These are phyloP conservation scores for Drosophila insularis DNA, from an alignment of 1,140 invertebrate genomes.

Conservation along the genomic window DNA sequence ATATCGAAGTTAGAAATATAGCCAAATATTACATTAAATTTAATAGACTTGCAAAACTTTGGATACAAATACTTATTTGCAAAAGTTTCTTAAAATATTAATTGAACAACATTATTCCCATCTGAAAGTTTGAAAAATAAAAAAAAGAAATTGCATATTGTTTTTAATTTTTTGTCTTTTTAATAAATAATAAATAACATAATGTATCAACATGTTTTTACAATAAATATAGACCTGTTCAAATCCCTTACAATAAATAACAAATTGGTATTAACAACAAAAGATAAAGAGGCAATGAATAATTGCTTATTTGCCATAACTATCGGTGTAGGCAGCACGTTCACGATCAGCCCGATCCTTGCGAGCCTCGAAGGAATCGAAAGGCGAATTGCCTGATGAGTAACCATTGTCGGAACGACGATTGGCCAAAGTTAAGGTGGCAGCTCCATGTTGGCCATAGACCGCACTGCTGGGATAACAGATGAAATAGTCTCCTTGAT, in stretches of 20 bases:
- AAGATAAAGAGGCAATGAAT: too few relatives aligned
- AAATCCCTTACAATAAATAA: slow-evolving; percentile 9
- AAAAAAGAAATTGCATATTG: not conserved
- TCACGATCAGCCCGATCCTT: slow-evolving; percentile 52
- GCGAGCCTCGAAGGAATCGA: slow-evolving; percentile 41
- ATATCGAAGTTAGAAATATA: too few relatives aligned
- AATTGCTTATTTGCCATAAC: slow-evolving; percentile 52
- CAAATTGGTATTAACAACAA: not conserved
- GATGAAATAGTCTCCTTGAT: slow-evolving; percentile 56
- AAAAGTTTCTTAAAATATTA: too few relatives aligned
- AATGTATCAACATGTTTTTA: slow-evolving; percentile 11
- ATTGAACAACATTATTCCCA: too few relatives aligned
- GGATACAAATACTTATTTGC: too few relatives aligned
- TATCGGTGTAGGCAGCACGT: slow-evolving; percentile 57
- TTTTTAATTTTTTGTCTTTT: not conserved
- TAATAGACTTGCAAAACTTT: too few relatives aligned
- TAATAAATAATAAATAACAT: slow-evolving; percentile 45
- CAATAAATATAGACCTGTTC: slow-evolving; percentile 38
- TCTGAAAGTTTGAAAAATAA: too few relatives aligned
- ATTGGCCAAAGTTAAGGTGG: not conserved
- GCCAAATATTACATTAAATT: too few relatives aligned
- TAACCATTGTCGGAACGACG: slow-evolving; percentile 35
- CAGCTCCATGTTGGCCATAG: slow-evolving; percentile 35
- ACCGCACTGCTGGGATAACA: slow-evolving; percentile 69
- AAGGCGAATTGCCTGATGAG: not conserved